Evolutionary conservation across 2,888 invertebrate genomes (phyloP).

Genomic region (Scaptomyza tumidula): DNA sequence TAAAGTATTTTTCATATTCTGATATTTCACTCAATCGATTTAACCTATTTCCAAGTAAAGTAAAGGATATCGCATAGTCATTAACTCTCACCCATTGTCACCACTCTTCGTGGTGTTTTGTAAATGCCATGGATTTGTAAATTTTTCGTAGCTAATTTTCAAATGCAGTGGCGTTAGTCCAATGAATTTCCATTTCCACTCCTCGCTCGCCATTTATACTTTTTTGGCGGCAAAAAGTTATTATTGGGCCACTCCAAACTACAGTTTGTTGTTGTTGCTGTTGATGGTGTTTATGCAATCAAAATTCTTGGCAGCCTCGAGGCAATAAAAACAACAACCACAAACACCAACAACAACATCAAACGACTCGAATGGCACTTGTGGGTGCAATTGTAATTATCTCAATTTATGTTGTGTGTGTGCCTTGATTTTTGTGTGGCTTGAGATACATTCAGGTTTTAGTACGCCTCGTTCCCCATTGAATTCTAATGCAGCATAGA

Average conservation of each 20-base stretch:
- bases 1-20: too few relatives aligned
- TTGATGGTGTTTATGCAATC: slow-evolving; percentile 71
- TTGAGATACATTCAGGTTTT: slow-evolving; percentile 19
- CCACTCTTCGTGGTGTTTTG: slow-evolving; percentile 46
- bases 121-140: slow-evolving; percentile 50
- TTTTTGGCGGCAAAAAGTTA: slow-evolving; percentile 46
- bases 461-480: slow-evolving; percentile 18
- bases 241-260: slow-evolving; percentile 52
- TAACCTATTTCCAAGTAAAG: too few relatives aligned
- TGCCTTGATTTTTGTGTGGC: slow-evolving; percentile 30
- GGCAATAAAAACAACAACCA: slow-evolving; percentile 28
- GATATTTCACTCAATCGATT: too few relatives aligned
- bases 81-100: slow-evolving; percentile 4
- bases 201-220: slow-evolving; percentile 56
- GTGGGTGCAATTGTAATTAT: slow-evolving; percentile 81
- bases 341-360: neutral
- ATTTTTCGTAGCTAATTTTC: slow-evolving; percentile 66
- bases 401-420: slow-evolving; percentile 72
- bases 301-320: slow-evolving; percentile 70
- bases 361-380: slow-evolving; percentile 71
- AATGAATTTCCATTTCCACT: slow-evolving; percentile 72
- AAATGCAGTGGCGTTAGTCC: slow-evolving; percentile 42
- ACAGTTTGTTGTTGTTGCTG: slow-evolving; percentile 29
- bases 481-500: slow-evolving; percentile 69
- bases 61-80: neutral